Conservation (phyloP, 2,113 vertebrate genomes). For the Elaphurus davidianus region DNA sequence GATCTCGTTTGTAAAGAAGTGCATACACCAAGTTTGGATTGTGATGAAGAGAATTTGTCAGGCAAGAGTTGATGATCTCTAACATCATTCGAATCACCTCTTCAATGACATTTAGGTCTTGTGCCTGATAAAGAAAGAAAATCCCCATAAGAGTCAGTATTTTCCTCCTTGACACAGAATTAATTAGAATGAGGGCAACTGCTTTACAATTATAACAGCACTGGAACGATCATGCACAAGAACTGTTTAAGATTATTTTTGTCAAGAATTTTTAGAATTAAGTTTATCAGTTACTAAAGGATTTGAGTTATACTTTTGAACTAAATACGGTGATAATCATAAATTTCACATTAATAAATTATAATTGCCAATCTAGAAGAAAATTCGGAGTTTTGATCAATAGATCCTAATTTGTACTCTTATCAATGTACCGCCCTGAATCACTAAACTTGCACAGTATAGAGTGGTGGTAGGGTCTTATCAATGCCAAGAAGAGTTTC, state of each 20-base stretch:
- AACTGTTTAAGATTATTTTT: background rate
- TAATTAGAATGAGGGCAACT: background rate
- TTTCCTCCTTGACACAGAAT: background rate
- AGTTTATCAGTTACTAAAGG: background rate
- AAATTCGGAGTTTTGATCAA: background rate
- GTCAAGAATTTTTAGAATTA: slow-evolving; percentile 4
- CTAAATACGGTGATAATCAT: background rate
- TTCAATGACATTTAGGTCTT: slow-evolving; percentile 97
- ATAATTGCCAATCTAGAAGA: background rate
- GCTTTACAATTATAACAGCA: background rate
- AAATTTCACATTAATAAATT: background rate
- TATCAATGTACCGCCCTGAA: background rate
- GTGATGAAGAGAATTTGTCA: slow-evolving; percentile 95
- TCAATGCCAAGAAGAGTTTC: background rate
- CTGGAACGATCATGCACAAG: background rate
- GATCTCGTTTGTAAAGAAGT: slow-evolving; percentile 96
- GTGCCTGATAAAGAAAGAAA: slow-evolving; percentile 85
- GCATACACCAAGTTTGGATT: slow-evolving; percentile 98
- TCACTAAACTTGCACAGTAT: background rate
- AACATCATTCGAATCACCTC: slow-evolving; percentile 99
- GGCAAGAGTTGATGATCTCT: slow-evolving; percentile 98
- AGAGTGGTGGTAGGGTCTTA: background rate
- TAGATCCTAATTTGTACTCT: background rate
- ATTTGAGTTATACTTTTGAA: background rate
- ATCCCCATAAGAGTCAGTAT: slow-evolving; percentile 40